Conservation (phyloP, 2,113 vertebrate genomes). For the Scomber japonicus region DNA sequence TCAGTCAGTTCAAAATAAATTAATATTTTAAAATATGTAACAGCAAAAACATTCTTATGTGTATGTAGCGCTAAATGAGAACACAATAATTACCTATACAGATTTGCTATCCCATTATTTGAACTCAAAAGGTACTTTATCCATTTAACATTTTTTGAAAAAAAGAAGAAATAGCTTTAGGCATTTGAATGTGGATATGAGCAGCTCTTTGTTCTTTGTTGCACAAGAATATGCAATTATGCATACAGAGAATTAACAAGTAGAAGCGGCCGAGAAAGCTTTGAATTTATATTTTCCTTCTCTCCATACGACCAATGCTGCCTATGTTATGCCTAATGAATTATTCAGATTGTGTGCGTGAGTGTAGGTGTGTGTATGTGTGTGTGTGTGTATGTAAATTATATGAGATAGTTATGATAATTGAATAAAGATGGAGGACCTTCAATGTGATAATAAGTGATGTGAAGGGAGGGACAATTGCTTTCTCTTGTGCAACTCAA, state of each 20-base stretch:
- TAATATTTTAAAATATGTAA: not conserved
- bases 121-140: conserved; percentile 12
- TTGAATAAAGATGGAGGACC: conserved; percentile 73
- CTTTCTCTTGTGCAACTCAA: conserved; percentile 55
- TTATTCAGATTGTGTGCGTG: conserved; percentile 71
- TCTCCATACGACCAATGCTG: conserved; percentile 61
- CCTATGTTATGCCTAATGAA: conserved; percentile 75
- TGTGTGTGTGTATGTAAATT: conserved; percentile 66
- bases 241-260: conserved; percentile 60
- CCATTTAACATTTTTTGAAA: conserved; percentile 10
- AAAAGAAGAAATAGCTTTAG: not conserved
- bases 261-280: conserved; percentile 32
- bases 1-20: conserved; percentile 8
- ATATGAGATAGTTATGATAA: conserved; percentile 71
- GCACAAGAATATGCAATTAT: conserved; percentile 52
- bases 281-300: conserved; percentile 64
- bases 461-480: conserved; percentile 62
- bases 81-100: not conserved
- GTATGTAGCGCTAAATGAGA: not conserved
- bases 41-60: conserved; percentile 1
- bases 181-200: conserved; percentile 26
- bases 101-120: conserved; percentile 16
- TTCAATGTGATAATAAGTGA: conserved; percentile 72
- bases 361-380: conserved; percentile 39
- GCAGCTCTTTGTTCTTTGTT: conserved; percentile 56